phyloP scores from a whole-genome alignment of 2,113 vertebrate species.

The Gymnarchus niloticus region DNA sequence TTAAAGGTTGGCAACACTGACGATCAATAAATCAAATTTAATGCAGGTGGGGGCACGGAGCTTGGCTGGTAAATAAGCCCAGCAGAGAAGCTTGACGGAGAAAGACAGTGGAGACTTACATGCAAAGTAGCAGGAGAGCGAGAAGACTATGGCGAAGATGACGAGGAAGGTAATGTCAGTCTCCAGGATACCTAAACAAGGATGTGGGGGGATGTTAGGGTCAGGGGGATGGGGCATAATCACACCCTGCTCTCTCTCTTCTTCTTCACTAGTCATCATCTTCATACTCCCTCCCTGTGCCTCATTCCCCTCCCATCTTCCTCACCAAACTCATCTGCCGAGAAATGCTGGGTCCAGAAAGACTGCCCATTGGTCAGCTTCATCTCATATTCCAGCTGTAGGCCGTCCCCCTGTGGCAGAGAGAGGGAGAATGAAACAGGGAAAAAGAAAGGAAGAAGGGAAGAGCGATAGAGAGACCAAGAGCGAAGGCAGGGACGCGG shows the following conservation, averaged over 20 bases:
- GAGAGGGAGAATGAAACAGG: neutral
- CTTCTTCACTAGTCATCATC: neutral
- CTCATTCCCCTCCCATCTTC: neutral
- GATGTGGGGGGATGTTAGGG: too few relatives aligned
- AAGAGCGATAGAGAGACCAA: neutral
- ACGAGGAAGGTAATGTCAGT: conserved; percentile 86
- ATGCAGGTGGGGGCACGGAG: neutral
- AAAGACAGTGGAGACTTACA: conserved; percentile 64
- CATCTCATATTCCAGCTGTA: conserved; percentile 87
- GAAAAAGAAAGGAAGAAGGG: neutral
- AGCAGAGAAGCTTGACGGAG: neutral
- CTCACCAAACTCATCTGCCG: conserved; percentile 86
- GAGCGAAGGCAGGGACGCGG: conserved; percentile 12
- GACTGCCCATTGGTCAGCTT: conserved; percentile 85
- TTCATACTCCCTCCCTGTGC: neutral
- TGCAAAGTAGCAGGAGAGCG: conserved; percentile 83
- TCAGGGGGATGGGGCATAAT: neutral
- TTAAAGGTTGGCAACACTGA: neutral
- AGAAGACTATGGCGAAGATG: conserved; percentile 78
- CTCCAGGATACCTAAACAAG: conserved; percentile 86
- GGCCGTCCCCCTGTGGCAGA: conserved; percentile 69
- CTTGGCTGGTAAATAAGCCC: too few relatives aligned
- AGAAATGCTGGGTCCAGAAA: conserved; percentile 89
- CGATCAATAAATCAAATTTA: neutral
- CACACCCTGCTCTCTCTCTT: too few relatives aligned